Base-by-base conservation (phyloP, 1,140 invertebrate genomes). In the Leucophenga varia region DNA sequence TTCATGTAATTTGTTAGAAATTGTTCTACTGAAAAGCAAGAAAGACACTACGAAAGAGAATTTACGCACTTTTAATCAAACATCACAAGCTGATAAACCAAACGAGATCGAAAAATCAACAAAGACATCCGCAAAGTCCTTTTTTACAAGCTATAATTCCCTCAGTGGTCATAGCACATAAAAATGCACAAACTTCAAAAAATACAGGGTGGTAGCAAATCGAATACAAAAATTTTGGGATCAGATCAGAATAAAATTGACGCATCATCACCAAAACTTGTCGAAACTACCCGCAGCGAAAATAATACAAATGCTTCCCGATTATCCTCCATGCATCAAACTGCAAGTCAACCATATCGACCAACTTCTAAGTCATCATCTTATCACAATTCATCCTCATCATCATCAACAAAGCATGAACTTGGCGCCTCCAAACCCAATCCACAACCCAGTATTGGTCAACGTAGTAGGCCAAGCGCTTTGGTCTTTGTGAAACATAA, bases 11-110 rank as follows among this genome's bases (percentile, higher is more conserved):
- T 25, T 25, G 38, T 41, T 31, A 52, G 50, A 52, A 52, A 52
- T 43, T 38, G 47, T 52, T 47, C 39, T 44, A 41, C 40, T 35
- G 50, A 52, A 22, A 42, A 44, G 19, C 40, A 43, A 43, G 50
- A 52, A 47, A 38, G 50, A 47, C 42, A 47, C 50, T 35, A 43
- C 42, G 50, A 52, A 52, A 47, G 50, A 52, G 45, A 52, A 12
- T 44, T 52, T 20, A 52, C 50, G 20, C 50, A 52, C 37, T 52
- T 52, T 44, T 52, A 48, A 47, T 36, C 16, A 19, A 38, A 28
- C 43, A 13, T 21, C 36, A n/a, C 5, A 5, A 13, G 32, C 32
- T 30, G n/a, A 39, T 21, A 20, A 14, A 20, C 31, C 40, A 22
- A n/a, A 30, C 28, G 28, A 30, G 28, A 30, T 30, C 28, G 31